Base-by-base conservation (phyloP, 1,140 invertebrate species). In the Lepidurus apus region DNA sequence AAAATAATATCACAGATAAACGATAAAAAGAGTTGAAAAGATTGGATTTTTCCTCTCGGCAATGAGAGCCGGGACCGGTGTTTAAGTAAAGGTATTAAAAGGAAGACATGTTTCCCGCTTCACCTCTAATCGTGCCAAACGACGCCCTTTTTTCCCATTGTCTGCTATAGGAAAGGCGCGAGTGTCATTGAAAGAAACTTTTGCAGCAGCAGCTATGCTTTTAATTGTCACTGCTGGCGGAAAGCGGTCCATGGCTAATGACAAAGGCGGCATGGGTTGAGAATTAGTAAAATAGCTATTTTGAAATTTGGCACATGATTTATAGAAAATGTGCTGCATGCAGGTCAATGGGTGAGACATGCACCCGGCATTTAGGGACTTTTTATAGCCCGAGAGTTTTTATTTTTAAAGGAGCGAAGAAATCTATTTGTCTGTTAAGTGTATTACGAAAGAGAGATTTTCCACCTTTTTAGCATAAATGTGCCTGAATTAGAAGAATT, bases 261-360 rank as follows among this genome's bases (percentile, higher is more conserved):
- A 65, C 53, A 65, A 65, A 65, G 53, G 53, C 53, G 53, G 53
- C 53, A 1, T n/a, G 21, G 53, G 53, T 13, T 65, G 7, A 65
- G 21, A 65, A 65, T 65, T 65, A 65, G 53, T 65, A 13, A 65
- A 65, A 65, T 65, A 65, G 53, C 17, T 65, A 65, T 13, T 65
- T 65, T 65, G 0, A 21, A 65, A 65, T 65, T 65, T 65, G 53
- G 17, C 53, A 65, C 17, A 21, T 65, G 53, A 65, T 65, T 65
- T 65, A 65, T 65, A 34, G 53, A 65, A 65, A 65, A 65, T n/a
- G 53, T 65, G 53, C 21, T 65, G 6, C 53, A 65, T 65, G 53
- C 53, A 17, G 53, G 53, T 65, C 53, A 65, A 65, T 21, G 53
- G 53, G 53, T 65, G 53, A 65, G 53, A 65, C 21, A 65, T 65